Conservation (phyloP, 2,113 vertebrate genomes). For the Addax nasomaculatus region DNA sequence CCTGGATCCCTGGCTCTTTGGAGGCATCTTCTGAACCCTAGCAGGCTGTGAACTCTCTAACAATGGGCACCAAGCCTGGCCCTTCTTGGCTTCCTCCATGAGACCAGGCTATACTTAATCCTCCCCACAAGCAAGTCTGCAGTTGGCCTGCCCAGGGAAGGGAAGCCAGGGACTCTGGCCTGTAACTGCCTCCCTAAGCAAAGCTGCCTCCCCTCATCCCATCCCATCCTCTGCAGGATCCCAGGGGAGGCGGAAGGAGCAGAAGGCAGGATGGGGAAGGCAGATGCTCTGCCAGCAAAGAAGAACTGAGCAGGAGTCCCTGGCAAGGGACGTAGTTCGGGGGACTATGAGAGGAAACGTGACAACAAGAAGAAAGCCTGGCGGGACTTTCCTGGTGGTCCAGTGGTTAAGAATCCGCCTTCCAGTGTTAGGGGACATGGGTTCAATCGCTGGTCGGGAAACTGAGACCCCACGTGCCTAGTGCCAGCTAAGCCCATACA, state of each 20-base stretch:
- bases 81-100: rapidly evolving
- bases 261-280: neutral
- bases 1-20: neutral
- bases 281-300: neutral
- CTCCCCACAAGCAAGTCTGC: neutral
- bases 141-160: neutral
- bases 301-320: neutral
- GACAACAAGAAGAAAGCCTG: neutral
- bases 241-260: neutral
- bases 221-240: neutral
- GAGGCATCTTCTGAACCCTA: neutral
- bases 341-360: neutral
- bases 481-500: neutral
- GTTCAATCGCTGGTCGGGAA: neutral
- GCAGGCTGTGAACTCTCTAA: neutral
- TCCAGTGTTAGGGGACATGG: neutral
- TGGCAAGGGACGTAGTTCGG: neutral
- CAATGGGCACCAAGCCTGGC: neutral
- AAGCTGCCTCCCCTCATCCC: neutral
- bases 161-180: neutral
- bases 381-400: neutral
- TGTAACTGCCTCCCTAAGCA: neutral
- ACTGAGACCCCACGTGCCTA: neutral
- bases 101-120: neutral
- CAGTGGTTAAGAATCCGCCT: neutral